Percentiles rank a stretch among this genome's conserved stretches.
phyloP scores from a whole-genome alignment of 2,888 invertebrate genomes.

The Phania funesta region DNA sequence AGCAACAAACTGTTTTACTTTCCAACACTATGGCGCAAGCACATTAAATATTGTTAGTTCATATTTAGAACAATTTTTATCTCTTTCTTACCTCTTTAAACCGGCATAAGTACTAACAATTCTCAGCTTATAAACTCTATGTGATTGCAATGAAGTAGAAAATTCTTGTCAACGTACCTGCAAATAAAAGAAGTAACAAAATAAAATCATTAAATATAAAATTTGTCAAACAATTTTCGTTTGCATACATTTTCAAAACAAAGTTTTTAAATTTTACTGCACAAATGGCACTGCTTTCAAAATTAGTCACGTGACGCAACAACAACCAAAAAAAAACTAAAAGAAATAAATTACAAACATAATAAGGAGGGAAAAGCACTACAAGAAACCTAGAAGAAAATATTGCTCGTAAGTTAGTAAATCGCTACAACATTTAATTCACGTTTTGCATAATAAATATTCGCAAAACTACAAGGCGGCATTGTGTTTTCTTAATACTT shows the following conservation, averaged over 20 bases:
- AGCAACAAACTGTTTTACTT: conserved; percentile 19
- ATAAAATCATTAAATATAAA: conserved; percentile 32
- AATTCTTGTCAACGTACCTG: conserved; percentile 28
- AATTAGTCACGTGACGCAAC: conserved; percentile 54
- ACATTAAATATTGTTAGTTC: not conserved
- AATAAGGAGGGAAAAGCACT: not conserved
- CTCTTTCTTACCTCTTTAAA: conserved; percentile 4
- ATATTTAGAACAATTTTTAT: not conserved
- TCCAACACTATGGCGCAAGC: conserved; percentile 7
- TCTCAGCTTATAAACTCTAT: not conserved
- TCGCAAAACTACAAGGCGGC: not conserved
- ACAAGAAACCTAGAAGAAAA: not conserved
- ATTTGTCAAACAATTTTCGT: conserved; percentile 24
- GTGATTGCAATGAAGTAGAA: conserved; percentile 3
- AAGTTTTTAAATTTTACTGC: not conserved
- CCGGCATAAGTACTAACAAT: not conserved
- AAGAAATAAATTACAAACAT: not conserved
- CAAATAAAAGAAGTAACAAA: conserved; percentile 26
- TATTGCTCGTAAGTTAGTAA: not conserved
- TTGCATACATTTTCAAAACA: not conserved
- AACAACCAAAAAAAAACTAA: conserved; percentile 1
- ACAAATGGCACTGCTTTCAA: conserved; percentile 31
- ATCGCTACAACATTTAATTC: conserved; percentile 3
- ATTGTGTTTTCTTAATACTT: too few species aligned
- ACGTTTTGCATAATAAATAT: conserved; percentile 43